These are phyloP conservation scores for Diplogasteroides magnus DNA, from an alignment of 1,140 invertebrate genomes.

Conservation along the genomic window DNA sequence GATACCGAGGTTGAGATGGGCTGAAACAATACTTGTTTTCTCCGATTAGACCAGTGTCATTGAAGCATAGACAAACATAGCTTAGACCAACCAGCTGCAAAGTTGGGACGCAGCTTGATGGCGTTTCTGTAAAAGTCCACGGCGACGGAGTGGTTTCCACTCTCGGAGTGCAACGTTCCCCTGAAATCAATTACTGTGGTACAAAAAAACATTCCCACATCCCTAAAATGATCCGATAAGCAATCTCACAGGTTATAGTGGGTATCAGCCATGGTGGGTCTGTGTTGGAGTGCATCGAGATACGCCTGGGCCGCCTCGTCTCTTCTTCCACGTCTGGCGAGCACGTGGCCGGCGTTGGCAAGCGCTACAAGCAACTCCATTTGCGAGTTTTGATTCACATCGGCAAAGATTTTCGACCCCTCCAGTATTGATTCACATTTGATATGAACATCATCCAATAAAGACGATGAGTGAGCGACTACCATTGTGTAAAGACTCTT, in stretches of 20 bases:
- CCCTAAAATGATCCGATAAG: not conserved
- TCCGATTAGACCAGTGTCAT: not conserved
- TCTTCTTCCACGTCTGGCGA: constrained; percentile 75
- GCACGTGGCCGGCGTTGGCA: constrained; percentile 82
- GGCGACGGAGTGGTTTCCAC: not conserved
- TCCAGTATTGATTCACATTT: no score
- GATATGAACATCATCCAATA: no score
- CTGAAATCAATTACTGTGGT: not conserved
- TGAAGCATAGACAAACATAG: no score
- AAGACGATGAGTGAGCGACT: no score
- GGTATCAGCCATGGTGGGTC: constrained; percentile 90
- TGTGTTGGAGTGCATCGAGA: constrained; percentile 74
- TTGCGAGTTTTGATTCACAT: no score
- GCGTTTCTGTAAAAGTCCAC: not conserved
- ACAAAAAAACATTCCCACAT: no score
- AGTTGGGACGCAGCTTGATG: not conserved
- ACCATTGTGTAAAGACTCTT: no score
- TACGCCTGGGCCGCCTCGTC: constrained; percentile 80
- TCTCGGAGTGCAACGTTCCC: not conserved
- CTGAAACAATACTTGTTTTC: constrained; percentile 65
- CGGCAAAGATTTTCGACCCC: no score
- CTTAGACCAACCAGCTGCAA: constrained; percentile 56
- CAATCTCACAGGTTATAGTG: constrained; percentile 91
- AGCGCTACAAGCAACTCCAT: no score
- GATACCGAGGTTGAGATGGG: constrained; percentile 85